Evolutionary conservation across 1,140 invertebrate species (phyloP), one percentile per base, ranked within the genome.

Genomic region (Aphis craccivora): DNA sequence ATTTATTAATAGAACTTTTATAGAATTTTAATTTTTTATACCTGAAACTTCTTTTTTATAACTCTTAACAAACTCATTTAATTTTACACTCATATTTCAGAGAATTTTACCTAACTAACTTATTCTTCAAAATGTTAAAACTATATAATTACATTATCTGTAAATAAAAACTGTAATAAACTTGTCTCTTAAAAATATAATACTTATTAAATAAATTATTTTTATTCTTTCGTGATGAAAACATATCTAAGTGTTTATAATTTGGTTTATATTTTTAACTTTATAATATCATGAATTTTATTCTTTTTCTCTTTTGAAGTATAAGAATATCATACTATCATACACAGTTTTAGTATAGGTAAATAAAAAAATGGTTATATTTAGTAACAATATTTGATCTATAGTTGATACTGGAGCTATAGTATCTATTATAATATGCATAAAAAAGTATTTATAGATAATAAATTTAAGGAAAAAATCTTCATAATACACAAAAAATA

Each of bases 81-180:
- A 40, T 89, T 89, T 37, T 89, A 37, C 8, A 53, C 9, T 89
- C 35, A 45, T 25, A 89, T 89, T 89, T 89, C 35, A 23, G 35
- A 55, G 9, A 40, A 40, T 40, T 22, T n/a, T 53, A 30, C 9
- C 35, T 55, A 55, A 89, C 48, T 53, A 89, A 89, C 88, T 89
- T 89, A 55, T 40, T 89, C 20, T 89, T 89, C 11, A 89, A 89
- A 51, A 89, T 55, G 23, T 55, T 40, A 40, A 55, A 89, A 25
- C 22, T 40, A 55, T 23, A 53, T 89, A 89, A 89, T 55, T 40
- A 37, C 53, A 55, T 89, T 89, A 25, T 89, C 23, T 48, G 22
- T 20, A 48, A 88, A 88, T 22, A 88, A 35, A 48, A 51, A 51
- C 45, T 20, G 30, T 48, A 48, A 35, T 48, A 51, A 51, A 48